Percentiles rank a stretch among this genome's conserved stretches.
phyloP scores from a whole-genome alignment of 2,797 vertebrate genomes.

The Hypotaenidia okinawae region DNA sequence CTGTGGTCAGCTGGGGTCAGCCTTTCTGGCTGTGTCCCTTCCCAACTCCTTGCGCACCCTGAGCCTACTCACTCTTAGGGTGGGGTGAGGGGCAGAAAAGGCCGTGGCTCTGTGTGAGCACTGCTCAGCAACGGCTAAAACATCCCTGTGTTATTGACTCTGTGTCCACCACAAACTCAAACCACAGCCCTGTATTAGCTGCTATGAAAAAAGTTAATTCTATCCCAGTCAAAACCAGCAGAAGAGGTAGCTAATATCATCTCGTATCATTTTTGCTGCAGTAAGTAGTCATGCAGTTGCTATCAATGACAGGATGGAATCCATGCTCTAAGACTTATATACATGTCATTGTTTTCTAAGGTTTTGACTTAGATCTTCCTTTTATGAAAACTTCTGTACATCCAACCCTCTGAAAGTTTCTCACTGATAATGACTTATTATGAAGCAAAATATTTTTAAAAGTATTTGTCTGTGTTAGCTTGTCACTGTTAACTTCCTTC shows the following conservation, averaged over 20 bases:
- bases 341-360: neutral
- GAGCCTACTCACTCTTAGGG: too few species aligned
- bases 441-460: neutral
- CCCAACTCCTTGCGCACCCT: too few species aligned
- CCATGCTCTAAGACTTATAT: neutral
- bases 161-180: too few species aligned
- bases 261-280: neutral
- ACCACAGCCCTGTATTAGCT: too few species aligned
- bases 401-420: neutral
- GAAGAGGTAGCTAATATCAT: neutral
- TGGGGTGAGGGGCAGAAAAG: too few species aligned
- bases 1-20: too few species aligned
- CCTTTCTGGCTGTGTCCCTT: too few species aligned
- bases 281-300: neutral
- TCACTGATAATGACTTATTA: neutral
- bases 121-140: too few species aligned
- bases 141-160: too few species aligned
- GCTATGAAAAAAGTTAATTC: too few species aligned
- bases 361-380: neutral
- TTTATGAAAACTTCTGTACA: neutral
- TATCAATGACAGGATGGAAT: neutral
- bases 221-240: too few species aligned
- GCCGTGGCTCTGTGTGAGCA: too few species aligned
- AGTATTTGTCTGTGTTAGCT: neutral
- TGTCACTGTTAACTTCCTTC: neutral